Base-by-base conservation (phyloP, 1,140 invertebrate genomes). In the Drosophila bocki region DNA sequence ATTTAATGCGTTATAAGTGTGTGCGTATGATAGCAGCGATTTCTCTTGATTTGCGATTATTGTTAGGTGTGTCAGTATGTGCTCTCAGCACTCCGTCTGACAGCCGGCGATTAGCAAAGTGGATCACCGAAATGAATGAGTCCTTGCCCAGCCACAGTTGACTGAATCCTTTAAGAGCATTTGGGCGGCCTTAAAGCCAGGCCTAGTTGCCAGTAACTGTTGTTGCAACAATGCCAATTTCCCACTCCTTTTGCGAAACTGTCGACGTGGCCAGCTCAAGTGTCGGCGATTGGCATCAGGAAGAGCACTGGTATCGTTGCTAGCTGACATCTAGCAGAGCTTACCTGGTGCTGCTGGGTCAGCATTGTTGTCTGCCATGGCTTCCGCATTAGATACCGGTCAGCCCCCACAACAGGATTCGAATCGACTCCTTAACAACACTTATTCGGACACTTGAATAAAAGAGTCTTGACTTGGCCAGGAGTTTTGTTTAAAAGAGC, bases 31-130 rank as follows among this genome's bases (percentile, higher is more conserved):
- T 71, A 62, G 69, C 74, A 88, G 65, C 78, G 78, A 81, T 88
- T 87, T 81, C 81, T 85, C 85, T 82, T 85, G 81, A 90, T 71
- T 85, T 85, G 86, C 82, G 82, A 90, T 90, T 90, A 90, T 90
- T 90, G 85, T 90, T 80, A 71, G 75, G 78, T 90, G 78, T 74
- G 47, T 57, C n/a, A 17, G 15, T 32, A 8, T 33, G n/a, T 12
- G 48, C 6, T 12, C 26, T 56, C 65, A 62, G 41, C 50, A 42
- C 45, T 39, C 11, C 51, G 33, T 22, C 75, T 68, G 85, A 83
- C 84, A 88, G 84, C 81, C 64, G 81, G 85, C 85, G 85, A 88
- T 90, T 90, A 88, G 70, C 81, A 85, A 72, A 88, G 78, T 90
- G 85, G 83, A 88, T 88, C 80, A 79, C 50, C 50, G 62, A 75